Evolutionary conservation across 2,888 invertebrate genomes (phyloP), one percentile per base, ranked within the genome.

Genomic region (Caenorhabditis wallacei): DNA sequence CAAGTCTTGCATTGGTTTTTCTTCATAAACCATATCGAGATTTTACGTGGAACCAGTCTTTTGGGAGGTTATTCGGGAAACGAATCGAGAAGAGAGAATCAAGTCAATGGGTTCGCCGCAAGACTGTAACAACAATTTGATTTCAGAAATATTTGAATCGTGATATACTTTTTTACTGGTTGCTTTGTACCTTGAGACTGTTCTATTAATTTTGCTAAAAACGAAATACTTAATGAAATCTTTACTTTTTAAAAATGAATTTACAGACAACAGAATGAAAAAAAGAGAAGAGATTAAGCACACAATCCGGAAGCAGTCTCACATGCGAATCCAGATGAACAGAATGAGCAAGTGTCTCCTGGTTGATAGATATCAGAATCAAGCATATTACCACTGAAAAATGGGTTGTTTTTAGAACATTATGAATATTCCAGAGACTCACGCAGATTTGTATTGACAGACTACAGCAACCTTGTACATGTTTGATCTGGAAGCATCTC

Each of bases 291-390:
- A 11, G 22, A n/a, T 75, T 26, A 75, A 26, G 51, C 66, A 20
- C 80, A 80, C 46, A 80, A 72, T 30, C 80, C 80, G 35, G 80
- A 69, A 53, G 59, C 53, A 1, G 57, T 22, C 26, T 81, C 81
- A 64, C 81, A 81, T 18, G 16, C 57, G 13, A 22, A 37, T 51
- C 71, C 81, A 13, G 61, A 46, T 3, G 54, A 24, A 30, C 81
- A 81, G 64, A 53, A 56, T 2, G 75, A 64, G 59, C 81, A 81
- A 1, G 76, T 64, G 30, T 69, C 64, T 81, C 80, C 80, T 22
- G 51, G 37, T 22, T 72, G 46, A 24, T 80, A 80, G 69, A 80
- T 69, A 48, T 80, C 69, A 3, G 30, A 2, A 30, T 74, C 63
- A 5, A 74, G 11, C 43, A 59, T n/a, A 63, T 80, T 80, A 18